A percentile compares a stretch with the other conserved stretches of the same genome.
phyloP scores from a whole-genome alignment of 2,888 invertebrate genomes.

The Gandaritis pyraliata region DNA sequence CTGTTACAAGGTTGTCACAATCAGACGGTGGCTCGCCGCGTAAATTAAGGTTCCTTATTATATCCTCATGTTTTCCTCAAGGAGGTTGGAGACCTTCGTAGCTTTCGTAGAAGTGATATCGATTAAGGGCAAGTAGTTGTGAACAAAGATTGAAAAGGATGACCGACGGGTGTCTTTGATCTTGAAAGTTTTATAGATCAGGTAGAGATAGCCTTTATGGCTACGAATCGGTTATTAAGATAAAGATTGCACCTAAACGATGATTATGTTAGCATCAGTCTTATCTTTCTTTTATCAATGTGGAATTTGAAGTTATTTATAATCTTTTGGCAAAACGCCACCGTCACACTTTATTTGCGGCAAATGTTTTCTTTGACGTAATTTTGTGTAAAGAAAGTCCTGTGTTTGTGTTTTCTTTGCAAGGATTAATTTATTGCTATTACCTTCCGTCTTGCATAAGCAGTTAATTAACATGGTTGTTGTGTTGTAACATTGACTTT shows the following conservation, averaged over 20 bases:
- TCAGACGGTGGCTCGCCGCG: not conserved
- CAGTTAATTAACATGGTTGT: conserved; percentile 34
- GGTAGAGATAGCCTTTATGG: not conserved
- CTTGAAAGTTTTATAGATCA: too few relatives aligned
- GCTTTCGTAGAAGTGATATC: conserved; percentile 12
- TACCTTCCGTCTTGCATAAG: conserved; percentile 33
- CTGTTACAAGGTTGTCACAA: conserved; percentile 17
- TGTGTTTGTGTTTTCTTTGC: conserved; percentile 17
- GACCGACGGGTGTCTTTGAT: too few relatives aligned
- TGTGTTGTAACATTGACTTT: conserved; percentile 34
- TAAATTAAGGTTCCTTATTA: conserved; percentile 24
- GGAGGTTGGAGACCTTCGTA: conserved; percentile 37
- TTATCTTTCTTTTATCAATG: conserved; percentile 55
- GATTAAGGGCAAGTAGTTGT: too few relatives aligned
- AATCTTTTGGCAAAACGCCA: conserved; percentile 52
- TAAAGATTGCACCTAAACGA: conserved; percentile 18
- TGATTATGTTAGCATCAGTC: conserved; percentile 35
- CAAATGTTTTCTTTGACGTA: conserved; percentile 43
- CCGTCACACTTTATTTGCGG: conserved; percentile 51
- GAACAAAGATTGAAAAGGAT: too few relatives aligned
- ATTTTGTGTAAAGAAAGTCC: conserved; percentile 29
- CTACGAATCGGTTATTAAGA: conserved; percentile 14
- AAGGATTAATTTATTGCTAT: conserved; percentile 14
- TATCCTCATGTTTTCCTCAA: conserved; percentile 25
- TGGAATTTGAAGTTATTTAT: conserved; percentile 49